Conservation (phyloP, 1,140 invertebrate genomes). For the Nebria ingens region DNA sequence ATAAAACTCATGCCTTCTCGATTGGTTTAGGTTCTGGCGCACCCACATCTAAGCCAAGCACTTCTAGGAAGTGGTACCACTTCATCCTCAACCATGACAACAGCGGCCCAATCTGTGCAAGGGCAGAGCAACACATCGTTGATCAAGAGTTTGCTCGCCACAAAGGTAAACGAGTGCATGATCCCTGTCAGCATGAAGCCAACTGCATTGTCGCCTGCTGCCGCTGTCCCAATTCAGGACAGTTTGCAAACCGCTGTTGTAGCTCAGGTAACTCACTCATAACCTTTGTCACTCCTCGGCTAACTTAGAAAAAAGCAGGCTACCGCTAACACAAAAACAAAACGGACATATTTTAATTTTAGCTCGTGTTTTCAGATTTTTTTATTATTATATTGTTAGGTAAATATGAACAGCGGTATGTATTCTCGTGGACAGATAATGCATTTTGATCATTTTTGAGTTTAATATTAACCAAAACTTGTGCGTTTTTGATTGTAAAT, state of each 20-base stretch:
- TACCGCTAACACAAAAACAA: no score
- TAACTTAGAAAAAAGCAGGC: no score
- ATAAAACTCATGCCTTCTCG: neutral
- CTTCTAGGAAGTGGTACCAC: slow-evolving; percentile 39
- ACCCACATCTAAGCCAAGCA: slow-evolving; percentile 51
- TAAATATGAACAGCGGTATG: no score
- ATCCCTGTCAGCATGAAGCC: slow-evolving; percentile 35
- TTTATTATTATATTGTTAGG: no score
- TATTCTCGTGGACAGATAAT: no score
- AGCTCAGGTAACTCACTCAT: slow-evolving; percentile 36
- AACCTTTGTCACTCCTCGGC: no score
- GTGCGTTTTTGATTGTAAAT: no score
- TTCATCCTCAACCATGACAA: slow-evolving; percentile 26
- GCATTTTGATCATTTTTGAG: no score
- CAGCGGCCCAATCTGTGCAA: slow-evolving; percentile 18
- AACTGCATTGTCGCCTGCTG: slow-evolving; percentile 19
- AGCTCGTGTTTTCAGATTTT: no score
- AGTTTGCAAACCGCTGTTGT: slow-evolving; percentile 30
- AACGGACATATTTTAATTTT: no score
- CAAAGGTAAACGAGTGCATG: slow-evolving; percentile 67
- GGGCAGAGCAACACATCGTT: slow-evolving; percentile 46
- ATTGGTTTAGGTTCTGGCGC: slow-evolving; percentile 41
- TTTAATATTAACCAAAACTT: no score
- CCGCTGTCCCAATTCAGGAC: slow-evolving; percentile 17
- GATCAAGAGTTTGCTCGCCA: slow-evolving; percentile 77